Evolutionary conservation across 2,888 invertebrate genomes (phyloP).

Genomic region (Dryobotodes eremita): DNA sequence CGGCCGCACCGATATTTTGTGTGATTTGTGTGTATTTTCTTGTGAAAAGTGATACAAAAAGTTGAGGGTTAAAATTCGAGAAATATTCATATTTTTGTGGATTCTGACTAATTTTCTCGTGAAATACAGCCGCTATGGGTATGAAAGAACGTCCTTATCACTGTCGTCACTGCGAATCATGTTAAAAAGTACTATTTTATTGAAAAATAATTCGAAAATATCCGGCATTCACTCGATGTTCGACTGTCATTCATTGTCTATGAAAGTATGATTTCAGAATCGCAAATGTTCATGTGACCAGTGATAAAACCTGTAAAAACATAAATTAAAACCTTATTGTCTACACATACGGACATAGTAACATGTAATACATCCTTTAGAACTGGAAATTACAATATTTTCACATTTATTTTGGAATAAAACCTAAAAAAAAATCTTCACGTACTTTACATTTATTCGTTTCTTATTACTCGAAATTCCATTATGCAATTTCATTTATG

Average conservation of each 20-base stretch:
- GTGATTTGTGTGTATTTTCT: constrained; percentile 67
- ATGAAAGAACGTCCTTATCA: constrained; percentile 49
- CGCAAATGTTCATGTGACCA: constrained; percentile 79
- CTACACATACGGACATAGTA: neutral
- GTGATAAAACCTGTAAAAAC: constrained; percentile 65
- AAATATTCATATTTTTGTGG: constrained; percentile 45
- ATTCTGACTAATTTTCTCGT: constrained; percentile 33
- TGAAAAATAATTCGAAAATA: neutral
- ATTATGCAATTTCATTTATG: neutral
- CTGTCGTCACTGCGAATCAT: neutral
- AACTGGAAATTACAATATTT: neutral
- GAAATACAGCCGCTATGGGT: constrained; percentile 61
- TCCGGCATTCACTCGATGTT: constrained; percentile 56
- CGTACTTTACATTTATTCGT: neutral
- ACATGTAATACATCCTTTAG: constrained; percentile 10
- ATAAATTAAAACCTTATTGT: neutral
- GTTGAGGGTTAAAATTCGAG: constrained; percentile 59
- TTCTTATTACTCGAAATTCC: neutral
- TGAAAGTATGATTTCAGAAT: constrained; percentile 62
- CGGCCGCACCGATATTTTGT: constrained; percentile 73
- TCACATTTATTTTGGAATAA: neutral
- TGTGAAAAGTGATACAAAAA: constrained; percentile 64
- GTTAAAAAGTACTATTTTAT: neutral
- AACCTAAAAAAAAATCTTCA: neutral
- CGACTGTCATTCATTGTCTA: constrained; percentile 70